Evolutionary conservation across 2,888 invertebrate species (phyloP).

Genomic region (Aquatica leii): DNA sequence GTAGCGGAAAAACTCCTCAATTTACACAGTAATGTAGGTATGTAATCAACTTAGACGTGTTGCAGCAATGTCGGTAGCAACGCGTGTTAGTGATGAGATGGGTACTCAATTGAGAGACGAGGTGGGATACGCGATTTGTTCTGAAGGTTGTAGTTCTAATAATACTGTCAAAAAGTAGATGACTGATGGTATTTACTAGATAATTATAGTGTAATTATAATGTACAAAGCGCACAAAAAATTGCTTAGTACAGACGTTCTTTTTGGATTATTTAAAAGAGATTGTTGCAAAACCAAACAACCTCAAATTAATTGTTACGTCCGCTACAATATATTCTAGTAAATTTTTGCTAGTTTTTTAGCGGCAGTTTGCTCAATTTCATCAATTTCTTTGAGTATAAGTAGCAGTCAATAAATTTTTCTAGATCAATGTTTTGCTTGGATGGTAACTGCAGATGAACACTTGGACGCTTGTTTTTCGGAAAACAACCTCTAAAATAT

Average conservation of each 20-base stretch:
- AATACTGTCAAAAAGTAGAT: constrained; percentile 96
- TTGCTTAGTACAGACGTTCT: constrained; percentile 98
- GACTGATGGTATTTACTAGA: constrained; percentile 99
- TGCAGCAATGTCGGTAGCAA: constrained; percentile 99
- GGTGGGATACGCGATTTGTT: constrained; percentile 98
- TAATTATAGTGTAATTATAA: constrained; percentile 96
- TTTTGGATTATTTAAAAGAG: constrained; percentile 93
- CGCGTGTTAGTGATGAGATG: constrained; percentile 99
- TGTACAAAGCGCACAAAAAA: constrained; percentile 99
- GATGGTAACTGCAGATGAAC: too few relatives aligned
- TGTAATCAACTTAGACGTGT: constrained; percentile 98
- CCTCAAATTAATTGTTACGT: too few relatives aligned
- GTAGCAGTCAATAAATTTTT: too few relatives aligned
- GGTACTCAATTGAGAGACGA: constrained; percentile 86
- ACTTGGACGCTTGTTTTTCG: too few relatives aligned
- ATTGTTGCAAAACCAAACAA: too few relatives aligned
- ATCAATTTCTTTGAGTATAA: too few relatives aligned
- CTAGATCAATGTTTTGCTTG: too few relatives aligned
- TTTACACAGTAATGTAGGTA: constrained; percentile 97
- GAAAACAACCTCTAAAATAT: too few relatives aligned
- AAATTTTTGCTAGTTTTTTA: too few relatives aligned
- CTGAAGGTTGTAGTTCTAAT: constrained; percentile 98
- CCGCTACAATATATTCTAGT: too few relatives aligned
- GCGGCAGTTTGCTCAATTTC: too few relatives aligned
- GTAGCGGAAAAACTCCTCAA: constrained; percentile 98